Percentiles rank a stretch among this genome's conserved stretches.
phyloP scores from a whole-genome alignment of 2,888 invertebrate genomes.

The Eupithecia pulchellata region DNA sequence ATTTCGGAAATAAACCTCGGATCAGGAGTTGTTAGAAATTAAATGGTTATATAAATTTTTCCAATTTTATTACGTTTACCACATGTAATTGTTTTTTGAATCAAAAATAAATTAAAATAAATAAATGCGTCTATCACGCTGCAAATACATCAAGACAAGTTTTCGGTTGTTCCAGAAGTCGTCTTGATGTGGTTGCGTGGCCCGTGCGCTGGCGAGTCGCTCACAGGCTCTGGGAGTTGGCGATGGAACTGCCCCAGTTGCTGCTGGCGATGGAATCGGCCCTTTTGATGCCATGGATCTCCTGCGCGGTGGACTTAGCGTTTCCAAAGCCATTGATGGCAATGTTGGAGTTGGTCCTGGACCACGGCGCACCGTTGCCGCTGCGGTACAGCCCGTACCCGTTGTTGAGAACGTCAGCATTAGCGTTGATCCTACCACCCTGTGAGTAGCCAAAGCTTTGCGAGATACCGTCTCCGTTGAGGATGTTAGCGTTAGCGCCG shows the following conservation, averaged over 20 bases:
- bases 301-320: conserved; percentile 63
- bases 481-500: neutral
- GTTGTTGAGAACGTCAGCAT: conserved; percentile 48
- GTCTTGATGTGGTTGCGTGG: conserved; percentile 76
- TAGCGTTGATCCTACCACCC: conserved; percentile 46
- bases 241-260: conserved; percentile 62
- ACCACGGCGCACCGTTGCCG: conserved; percentile 39
- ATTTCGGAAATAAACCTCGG: too few relatives aligned
- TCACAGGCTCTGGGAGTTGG: conserved; percentile 66
- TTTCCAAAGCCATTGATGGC: conserved; percentile 62
- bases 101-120: conserved; percentile 49
- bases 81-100: conserved; percentile 22
- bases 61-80: conserved; percentile 23
- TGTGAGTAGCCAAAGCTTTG: neutral
- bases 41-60: conserved; percentile 9
- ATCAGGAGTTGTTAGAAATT: neutral
- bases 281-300: conserved; percentile 53
- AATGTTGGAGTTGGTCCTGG: conserved; percentile 61
- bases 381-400: conserved; percentile 44
- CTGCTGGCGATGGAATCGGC: conserved; percentile 60
- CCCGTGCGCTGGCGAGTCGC: conserved; percentile 28
- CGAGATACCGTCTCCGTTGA: neutral
- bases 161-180: conserved; percentile 61
- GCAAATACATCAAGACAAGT: conserved; percentile 82
- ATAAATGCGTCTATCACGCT: conserved; percentile 57